Evolutionary conservation across 1,140 invertebrate genomes (phyloP).

Genomic region (Ooceraea biroi): DNA sequence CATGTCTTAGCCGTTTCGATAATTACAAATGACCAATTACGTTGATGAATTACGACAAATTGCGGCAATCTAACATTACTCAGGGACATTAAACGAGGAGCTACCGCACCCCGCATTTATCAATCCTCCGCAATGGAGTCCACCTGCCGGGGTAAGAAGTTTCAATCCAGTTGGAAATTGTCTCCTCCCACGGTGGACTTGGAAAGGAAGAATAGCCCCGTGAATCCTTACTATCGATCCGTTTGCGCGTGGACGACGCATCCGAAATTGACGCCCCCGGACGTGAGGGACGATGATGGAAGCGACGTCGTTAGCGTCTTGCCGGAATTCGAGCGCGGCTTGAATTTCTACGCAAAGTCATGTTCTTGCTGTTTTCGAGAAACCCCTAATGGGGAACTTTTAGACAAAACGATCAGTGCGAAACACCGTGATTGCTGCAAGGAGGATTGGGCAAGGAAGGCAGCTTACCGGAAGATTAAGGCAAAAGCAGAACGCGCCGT

Average conservation of each 20-base stretch:
- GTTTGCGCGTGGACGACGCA: constrained; percentile 48
- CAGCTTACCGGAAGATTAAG: constrained; percentile 54
- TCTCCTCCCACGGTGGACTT: constrained; percentile 15
- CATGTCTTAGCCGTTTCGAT: constrained; percentile 34
- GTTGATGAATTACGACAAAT: constrained; percentile 59
- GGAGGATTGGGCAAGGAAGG: constrained; percentile 3
- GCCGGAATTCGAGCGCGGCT: constrained; percentile 68
- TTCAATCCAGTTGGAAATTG: constrained; percentile 57
- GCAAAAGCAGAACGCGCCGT: constrained; percentile 44
- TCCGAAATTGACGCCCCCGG: constrained; percentile 33
- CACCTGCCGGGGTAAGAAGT: constrained; percentile 38
- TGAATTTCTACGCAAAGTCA: constrained; percentile 62
- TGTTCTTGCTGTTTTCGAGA: constrained; percentile 59
- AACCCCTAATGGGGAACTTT: constrained; percentile 10
- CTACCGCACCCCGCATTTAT: neutral
- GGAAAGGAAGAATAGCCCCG: constrained; percentile 69
- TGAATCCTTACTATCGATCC: constrained; percentile 77
- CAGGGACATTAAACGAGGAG: constrained; percentile 21
- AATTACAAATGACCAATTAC: constrained; percentile 55
- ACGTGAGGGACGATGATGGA: constrained; percentile 31
- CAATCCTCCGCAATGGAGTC: constrained; percentile 13
- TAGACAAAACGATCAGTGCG: neutral
- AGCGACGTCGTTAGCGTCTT: constrained; percentile 58
- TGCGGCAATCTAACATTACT: constrained; percentile 37
- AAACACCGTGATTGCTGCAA: neutral